These are phyloP conservation scores for Sicus ferrugineus DNA, from an alignment of 2,888 invertebrate genomes.

Conservation along the genomic window DNA sequence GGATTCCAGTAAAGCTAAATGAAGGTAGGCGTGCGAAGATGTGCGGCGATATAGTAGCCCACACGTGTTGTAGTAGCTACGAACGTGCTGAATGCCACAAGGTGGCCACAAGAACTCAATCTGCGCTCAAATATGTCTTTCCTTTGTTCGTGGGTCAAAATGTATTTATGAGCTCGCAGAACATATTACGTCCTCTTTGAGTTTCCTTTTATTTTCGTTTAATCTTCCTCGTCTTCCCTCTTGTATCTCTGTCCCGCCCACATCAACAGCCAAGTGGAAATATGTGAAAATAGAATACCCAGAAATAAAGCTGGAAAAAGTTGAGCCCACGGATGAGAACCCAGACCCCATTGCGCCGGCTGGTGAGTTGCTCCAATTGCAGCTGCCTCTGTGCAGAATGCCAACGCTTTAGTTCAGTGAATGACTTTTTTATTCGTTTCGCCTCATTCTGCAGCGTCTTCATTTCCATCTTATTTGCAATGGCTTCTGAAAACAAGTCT, in stretches of 20 bases:
- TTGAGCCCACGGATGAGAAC: not conserved
- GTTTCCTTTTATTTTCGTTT: conserved; percentile 2
- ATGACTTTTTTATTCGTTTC: conserved; percentile 1
- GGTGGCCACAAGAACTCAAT: conserved; percentile 5
- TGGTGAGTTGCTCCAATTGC: conserved; percentile 18
- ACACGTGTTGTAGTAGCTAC: not conserved
- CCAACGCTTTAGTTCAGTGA: conserved; percentile 9
- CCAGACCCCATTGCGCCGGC: conserved; percentile 1
- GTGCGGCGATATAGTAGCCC: not conserved
- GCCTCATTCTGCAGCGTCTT: not conserved
- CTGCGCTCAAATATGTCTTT: conserved; percentile 7
- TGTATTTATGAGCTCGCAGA: not conserved
- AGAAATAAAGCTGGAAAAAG: conserved; percentile 36
- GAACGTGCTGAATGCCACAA: not conserved
- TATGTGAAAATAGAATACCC: conserved; percentile 38
- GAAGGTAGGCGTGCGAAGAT: conserved; percentile 51
- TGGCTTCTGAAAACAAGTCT: not conserved
- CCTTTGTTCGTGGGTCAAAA: not conserved
- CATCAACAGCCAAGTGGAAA: conserved; percentile 41
- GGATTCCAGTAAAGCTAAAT: conserved; percentile 56
- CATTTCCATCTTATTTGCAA: not conserved
- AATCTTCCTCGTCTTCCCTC: conserved; percentile 1
- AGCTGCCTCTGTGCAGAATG: not conserved
- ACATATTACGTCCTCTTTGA: not conserved
- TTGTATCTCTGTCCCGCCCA: not conserved